These are phyloP conservation scores for Remorina albescens DNA, from an alignment of 2,797 vertebrate genomes.

Conservation along the genomic window DNA sequence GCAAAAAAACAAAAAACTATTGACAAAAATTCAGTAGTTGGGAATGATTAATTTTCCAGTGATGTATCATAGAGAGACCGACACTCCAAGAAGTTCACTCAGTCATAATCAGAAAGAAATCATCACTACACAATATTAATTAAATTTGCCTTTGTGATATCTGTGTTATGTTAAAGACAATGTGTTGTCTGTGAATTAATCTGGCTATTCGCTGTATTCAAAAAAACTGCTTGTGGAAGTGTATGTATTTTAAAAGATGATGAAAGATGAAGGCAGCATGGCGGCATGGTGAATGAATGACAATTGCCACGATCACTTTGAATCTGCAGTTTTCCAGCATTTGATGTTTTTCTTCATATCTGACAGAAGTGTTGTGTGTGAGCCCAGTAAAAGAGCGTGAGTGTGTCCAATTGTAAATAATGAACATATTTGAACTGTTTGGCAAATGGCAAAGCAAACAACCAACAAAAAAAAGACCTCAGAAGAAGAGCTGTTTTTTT, in stretches of 20 bases:
- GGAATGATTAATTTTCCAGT: too few relatives aligned
- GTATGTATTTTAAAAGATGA: slow-evolving; percentile 5
- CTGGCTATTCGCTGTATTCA: not conserved
- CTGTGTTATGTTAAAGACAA: not conserved
- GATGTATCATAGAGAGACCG: not conserved
- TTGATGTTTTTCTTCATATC: too few relatives aligned
- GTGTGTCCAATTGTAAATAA: too few relatives aligned
- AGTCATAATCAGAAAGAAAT: slow-evolving; percentile 3
- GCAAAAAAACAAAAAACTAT: not conserved
- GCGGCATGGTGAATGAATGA: too few relatives aligned
- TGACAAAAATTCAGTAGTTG: not conserved
- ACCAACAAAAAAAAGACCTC: too few relatives aligned
- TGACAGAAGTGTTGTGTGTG: too few relatives aligned
- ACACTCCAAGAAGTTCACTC: not conserved
- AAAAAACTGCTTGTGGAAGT: not conserved
- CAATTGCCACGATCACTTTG: too few relatives aligned
- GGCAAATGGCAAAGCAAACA: too few relatives aligned
- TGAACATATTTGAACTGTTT: too few relatives aligned
- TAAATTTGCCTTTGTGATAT: slow-evolving; percentile 7
- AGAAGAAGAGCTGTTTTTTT: too few relatives aligned
- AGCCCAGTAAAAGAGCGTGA: too few relatives aligned
- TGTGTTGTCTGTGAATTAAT: slow-evolving; percentile 8
- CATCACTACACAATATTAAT: slow-evolving; percentile 5
- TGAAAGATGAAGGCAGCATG: slow-evolving; percentile 13
- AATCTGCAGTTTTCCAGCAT: too few relatives aligned